These are phyloP conservation scores for Sarcophilus harrisii DNA, from an alignment of 2,797 vertebrate genomes.

Conservation along the genomic window DNA sequence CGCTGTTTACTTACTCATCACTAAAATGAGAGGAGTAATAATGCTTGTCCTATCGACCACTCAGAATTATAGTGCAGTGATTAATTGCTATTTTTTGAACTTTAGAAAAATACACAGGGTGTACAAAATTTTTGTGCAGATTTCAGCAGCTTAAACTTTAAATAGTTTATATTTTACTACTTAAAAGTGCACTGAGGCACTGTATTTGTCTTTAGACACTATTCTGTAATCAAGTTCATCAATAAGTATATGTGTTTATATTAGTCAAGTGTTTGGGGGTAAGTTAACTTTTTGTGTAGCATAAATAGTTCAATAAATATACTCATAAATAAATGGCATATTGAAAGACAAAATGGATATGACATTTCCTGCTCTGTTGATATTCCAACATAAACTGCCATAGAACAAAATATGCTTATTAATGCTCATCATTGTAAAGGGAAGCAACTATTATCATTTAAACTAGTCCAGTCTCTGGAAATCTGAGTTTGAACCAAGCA, in stretches of 20 bases:
- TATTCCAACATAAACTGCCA: background rate
- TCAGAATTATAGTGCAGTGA: background rate
- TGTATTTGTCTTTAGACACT: background rate
- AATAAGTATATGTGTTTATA: background rate
- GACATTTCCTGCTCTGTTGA: background rate
- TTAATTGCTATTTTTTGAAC: background rate
- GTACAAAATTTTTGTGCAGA: background rate
- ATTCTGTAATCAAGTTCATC: background rate
- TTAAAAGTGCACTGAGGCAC: background rate
- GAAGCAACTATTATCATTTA: background rate
- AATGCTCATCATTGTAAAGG: background rate
- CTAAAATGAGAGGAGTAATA: background rate
- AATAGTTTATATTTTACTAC: background rate
- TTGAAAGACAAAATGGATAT: background rate
- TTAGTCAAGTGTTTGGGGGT: background rate
- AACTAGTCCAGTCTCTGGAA: constrained; percentile 4
- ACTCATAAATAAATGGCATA: background rate
- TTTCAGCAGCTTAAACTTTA: background rate
- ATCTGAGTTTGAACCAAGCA: constrained; percentile 10
- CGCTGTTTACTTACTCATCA: background rate
- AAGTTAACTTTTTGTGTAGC: constrained; percentile 20
- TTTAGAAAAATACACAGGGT: background rate
- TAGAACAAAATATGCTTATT: background rate
- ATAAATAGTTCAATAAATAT: background rate
- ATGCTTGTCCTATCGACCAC: background rate